Evolutionary conservation across 2,113 vertebrate species (phyloP).

Genomic region (Scortum barcoo): DNA sequence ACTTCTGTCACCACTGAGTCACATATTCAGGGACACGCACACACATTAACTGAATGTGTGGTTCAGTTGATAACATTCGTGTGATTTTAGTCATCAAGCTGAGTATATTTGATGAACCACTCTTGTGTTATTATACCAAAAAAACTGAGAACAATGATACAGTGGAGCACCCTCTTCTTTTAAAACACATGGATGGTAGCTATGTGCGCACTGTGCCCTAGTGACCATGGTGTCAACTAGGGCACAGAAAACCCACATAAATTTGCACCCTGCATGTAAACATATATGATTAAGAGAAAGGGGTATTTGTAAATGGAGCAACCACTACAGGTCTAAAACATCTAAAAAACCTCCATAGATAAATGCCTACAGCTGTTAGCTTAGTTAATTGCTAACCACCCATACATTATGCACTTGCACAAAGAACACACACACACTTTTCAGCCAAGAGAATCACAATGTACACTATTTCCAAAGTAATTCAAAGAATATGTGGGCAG

Average conservation of each 20-base stretch:
- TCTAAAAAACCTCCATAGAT: conserved; percentile 47
- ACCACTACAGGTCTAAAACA: conserved; percentile 11
- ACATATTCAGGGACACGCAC: conserved; percentile 19
- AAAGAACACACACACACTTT: not conserved
- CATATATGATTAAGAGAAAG: not conserved
- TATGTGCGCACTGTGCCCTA: not conserved
- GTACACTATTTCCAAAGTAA: not conserved
- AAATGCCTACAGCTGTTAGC: conserved; percentile 41
- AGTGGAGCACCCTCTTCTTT: conserved; percentile 62
- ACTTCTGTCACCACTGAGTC: conserved; percentile 29
- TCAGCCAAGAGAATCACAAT: not conserved
- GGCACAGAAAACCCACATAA: conserved; percentile 3
- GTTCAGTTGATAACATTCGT: conserved; percentile 22
- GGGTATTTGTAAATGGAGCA: conserved; percentile 29
- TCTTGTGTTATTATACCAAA: not conserved
- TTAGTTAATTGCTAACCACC: conserved; percentile 44
- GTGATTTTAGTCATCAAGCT: conserved; percentile 26
- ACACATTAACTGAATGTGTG: conserved; percentile 27
- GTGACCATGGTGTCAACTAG: not conserved
- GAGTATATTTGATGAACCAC: not conserved
- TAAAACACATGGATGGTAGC: conserved; percentile 24
- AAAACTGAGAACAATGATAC: not conserved
- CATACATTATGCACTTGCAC: conserved; percentile 27
- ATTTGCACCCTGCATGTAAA: conserved; percentile 28
- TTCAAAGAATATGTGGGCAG: not conserved